Conservation (phyloP, 1,140 invertebrate species). For the Pseudobourletiella spinata region DNA sequence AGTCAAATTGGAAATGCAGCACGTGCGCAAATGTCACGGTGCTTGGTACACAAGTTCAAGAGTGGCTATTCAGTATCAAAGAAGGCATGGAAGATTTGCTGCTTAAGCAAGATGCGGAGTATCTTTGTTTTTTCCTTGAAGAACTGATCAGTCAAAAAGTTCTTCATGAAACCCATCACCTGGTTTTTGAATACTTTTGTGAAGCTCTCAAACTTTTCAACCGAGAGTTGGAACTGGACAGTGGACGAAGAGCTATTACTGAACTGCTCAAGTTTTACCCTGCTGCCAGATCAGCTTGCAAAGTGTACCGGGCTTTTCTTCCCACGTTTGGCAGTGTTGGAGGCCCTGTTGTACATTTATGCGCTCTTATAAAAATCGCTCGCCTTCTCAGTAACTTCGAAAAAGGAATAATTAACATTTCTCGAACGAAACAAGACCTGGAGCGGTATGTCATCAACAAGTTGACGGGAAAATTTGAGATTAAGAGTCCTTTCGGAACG, state of each 20-base stretch:
- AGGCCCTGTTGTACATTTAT: background rate
- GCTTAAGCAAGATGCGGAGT: background rate
- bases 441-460: background rate
- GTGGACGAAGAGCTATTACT: background rate
- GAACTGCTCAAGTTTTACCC: background rate
- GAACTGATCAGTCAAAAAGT: background rate
- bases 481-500: no score
- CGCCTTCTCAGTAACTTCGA: background rate
- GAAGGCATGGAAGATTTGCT: background rate
- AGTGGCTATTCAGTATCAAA: background rate
- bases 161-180: background rate
- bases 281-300: background rate
- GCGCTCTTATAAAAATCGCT: background rate
- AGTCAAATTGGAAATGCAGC: background rate
- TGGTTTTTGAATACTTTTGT: background rate
- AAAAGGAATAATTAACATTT: background rate
- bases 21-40: background rate
- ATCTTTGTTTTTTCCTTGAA: background rate
- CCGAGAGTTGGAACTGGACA: background rate
- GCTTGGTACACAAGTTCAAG: background rate
- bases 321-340: background rate
- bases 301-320: background rate
- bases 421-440: background rate
- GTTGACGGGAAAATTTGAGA: no score
- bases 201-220: background rate